phyloP scores from a whole-genome alignment of 2,797 vertebrate species.

The Fringilla coelebs region DNA sequence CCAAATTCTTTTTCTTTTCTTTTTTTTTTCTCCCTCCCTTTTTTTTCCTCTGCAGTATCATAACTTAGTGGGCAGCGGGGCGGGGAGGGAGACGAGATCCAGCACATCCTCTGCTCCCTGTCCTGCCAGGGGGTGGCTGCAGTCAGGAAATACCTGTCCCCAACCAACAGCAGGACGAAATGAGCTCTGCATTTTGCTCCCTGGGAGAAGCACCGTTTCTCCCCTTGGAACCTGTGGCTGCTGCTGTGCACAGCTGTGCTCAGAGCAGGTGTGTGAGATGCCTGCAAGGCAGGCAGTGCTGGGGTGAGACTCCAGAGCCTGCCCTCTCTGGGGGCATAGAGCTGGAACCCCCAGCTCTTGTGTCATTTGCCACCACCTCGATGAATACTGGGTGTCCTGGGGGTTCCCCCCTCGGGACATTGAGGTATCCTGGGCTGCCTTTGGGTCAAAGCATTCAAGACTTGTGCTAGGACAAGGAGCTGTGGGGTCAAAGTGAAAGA shows the following conservation, averaged over 20 bases:
- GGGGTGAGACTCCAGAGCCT: background rate
- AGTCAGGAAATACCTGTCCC: background rate
- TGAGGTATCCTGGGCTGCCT: background rate
- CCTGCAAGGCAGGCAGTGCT: background rate
- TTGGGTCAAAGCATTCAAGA: background rate
- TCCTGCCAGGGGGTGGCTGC: background rate
- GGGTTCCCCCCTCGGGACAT: background rate
- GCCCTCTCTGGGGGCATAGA: background rate
- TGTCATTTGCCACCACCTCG: background rate
- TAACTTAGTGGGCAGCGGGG: background rate
- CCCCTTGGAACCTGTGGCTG: conserved; percentile 58
- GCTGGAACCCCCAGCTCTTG: background rate
- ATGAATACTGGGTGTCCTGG: background rate
- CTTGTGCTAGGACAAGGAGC: background rate
- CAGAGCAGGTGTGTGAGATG: conserved; percentile 45
- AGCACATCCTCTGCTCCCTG: background rate
- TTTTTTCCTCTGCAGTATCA: background rate
- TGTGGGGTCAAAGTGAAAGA: background rate
- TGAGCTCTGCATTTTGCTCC: background rate
- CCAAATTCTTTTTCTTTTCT: background rate
- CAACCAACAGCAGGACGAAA: background rate
- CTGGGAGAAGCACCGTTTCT: background rate
- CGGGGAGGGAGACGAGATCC: background rate
- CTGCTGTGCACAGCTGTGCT: conserved; percentile 39
- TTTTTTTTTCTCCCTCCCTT: rapidly evolving